These are phyloP conservation scores for Prochilodus magdalenae DNA, from an alignment of 2,113 vertebrate species.

Conservation along the genomic window DNA sequence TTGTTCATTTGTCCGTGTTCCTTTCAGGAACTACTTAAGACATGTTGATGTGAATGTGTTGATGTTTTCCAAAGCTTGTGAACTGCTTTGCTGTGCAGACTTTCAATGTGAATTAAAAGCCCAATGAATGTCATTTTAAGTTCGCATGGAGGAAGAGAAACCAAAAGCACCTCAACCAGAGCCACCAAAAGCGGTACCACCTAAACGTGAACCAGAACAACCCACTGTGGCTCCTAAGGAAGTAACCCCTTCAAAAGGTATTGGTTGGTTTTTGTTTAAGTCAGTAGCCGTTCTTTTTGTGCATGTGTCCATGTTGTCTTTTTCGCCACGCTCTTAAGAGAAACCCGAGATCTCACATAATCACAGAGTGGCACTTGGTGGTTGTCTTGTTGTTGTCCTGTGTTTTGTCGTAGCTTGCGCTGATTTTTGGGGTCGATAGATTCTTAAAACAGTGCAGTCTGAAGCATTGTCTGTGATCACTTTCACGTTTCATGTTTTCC, in stretches of 20 bases:
- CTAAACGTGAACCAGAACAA: not conserved
- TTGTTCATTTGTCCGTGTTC: no score
- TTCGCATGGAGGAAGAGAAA: slow-evolving; percentile 78
- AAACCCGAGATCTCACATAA: not conserved
- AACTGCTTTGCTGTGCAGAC: not conserved
- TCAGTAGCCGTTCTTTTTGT: not conserved
- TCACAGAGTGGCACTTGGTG: slow-evolving; percentile 31
- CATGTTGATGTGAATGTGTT: no score
- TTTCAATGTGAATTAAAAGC: not conserved
- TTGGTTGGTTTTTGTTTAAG: not conserved
- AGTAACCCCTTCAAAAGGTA: slow-evolving; percentile 28
- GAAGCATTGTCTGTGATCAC: not conserved
- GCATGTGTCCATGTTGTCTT: not conserved
- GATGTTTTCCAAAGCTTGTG: not conserved
- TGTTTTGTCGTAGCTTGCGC: not conserved
- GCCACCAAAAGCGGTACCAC: slow-evolving; percentile 30
- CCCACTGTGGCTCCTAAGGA: slow-evolving; percentile 22
- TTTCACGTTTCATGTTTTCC: not conserved
- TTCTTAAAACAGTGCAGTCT: not conserved
- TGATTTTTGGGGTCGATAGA: not conserved
- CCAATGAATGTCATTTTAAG: slow-evolving; percentile 73
- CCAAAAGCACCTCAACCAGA: slow-evolving; percentile 74
- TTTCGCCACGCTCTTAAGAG: slow-evolving; percentile 42
- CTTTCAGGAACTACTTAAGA: no score
- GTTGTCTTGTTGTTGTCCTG: not conserved